These are phyloP conservation scores for Bombus breviceps DNA, from an alignment of 1,140 invertebrate genomes.

Conservation along the genomic window DNA sequence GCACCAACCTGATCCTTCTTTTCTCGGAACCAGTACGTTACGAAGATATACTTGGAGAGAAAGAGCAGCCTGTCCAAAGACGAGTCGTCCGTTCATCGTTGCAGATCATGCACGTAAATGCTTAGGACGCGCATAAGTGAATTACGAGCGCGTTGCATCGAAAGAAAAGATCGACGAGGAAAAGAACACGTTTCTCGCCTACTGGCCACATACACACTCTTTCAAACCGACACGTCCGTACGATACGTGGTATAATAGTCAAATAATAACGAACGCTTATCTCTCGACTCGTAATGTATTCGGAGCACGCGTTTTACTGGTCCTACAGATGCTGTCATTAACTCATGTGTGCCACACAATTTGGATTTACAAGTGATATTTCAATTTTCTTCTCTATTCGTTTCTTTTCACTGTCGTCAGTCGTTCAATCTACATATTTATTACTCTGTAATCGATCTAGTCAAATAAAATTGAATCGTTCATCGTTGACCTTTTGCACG, in stretches of 20 bases:
- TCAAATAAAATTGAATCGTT: neutral
- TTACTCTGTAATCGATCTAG: neutral
- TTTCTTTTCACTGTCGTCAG: too few relatives aligned
- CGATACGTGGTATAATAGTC: conserved; percentile 44
- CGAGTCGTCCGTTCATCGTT: neutral
- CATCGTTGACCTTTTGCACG: neutral
- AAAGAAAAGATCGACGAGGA: conserved; percentile 29
- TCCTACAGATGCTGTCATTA: conserved; percentile 39
- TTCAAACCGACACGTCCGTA: conserved; percentile 17
- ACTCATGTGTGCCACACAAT: conserved; percentile 29
- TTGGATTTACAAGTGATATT: conserved; percentile 38
- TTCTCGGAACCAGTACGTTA: neutral
- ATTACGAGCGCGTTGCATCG: conserved; percentile 30
- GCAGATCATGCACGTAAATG: conserved; percentile 2
- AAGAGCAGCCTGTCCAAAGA: neutral
- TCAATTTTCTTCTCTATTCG: conserved; percentile 18
- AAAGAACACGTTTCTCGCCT: conserved; percentile 20
- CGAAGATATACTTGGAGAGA: neutral
- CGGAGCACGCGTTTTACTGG: conserved; percentile 64
- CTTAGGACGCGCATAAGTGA: conserved; percentile 28
- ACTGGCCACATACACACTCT: conserved; percentile 2
- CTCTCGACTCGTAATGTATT: conserved; percentile 59
- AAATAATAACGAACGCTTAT: conserved; percentile 64
- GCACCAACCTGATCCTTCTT: neutral
- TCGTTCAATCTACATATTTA: neutral